A percentile compares a stretch with the other conserved stretches of the same genome.
Conservation (phyloP, 1,140 invertebrate genomes). For the Nasonia longicornis region DNA sequence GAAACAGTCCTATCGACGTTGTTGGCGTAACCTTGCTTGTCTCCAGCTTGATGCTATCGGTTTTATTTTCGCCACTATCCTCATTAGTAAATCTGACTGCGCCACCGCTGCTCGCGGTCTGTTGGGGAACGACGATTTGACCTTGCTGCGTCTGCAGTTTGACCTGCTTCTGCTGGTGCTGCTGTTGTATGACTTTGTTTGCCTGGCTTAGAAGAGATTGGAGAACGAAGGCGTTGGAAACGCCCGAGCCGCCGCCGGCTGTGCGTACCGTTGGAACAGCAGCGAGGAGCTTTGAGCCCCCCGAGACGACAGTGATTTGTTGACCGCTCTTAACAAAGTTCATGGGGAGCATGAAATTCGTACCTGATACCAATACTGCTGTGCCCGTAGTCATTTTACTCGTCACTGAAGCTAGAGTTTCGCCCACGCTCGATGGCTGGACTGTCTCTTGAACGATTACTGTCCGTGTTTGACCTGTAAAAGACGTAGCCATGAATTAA, state of each 20-base stretch:
- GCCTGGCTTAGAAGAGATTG: slow-evolving; percentile 71
- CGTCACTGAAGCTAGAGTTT: slow-evolving; percentile 66
- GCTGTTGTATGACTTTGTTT: slow-evolving; percentile 69
- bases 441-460: slow-evolving; percentile 69
- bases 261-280: slow-evolving; percentile 73
- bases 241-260: slow-evolving; percentile 51
- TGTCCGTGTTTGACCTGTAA: slow-evolving; percentile 60
- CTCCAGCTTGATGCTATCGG: slow-evolving; percentile 4
- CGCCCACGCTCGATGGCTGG: slow-evolving; percentile 65
- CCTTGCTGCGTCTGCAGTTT: slow-evolving; percentile 61
- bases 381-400: slow-evolving; percentile 64
- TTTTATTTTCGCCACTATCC: slow-evolving; percentile 12
- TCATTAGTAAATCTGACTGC: slow-evolving; percentile 54
- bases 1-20: slow-evolving; percentile 57
- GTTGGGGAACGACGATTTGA: slow-evolving; percentile 49
- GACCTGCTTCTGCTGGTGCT: slow-evolving; percentile 60
- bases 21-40: slow-evolving; percentile 37
- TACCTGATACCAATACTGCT: slow-evolving; percentile 75
- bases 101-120: slow-evolving; percentile 28
- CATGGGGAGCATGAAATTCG: slow-evolving; percentile 77
- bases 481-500: background rate
- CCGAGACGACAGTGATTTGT: slow-evolving; percentile 79
- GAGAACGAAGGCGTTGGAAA: slow-evolving; percentile 69
- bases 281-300: slow-evolving; percentile 75
- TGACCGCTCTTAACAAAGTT: slow-evolving; percentile 78